phyloP scores from a whole-genome alignment of 1,140 invertebrate genomes.

The Zaprionus capensis region DNA sequence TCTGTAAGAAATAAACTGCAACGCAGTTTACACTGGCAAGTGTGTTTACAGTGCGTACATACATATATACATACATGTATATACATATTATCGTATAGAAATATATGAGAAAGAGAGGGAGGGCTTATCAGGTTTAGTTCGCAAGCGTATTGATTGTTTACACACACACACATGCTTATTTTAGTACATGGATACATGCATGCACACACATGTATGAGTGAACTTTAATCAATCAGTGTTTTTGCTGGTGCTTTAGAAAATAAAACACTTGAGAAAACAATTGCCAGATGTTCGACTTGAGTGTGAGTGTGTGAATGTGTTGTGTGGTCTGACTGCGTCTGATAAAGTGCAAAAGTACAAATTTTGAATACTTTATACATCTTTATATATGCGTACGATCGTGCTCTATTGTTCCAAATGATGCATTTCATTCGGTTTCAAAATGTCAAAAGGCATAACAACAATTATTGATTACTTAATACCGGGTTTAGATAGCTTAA shows the following conservation, averaged over 20 bases:
- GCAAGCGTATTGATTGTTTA: constrained; percentile 13
- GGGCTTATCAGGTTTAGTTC: constrained; percentile 22
- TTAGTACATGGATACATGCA: neutral
- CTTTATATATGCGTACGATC: neutral
- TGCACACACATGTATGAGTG: constrained; percentile 3
- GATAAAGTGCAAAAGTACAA: constrained; percentile 23
- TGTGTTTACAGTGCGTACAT: neutral
- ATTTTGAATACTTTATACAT: constrained; percentile 19
- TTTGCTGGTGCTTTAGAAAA: constrained; percentile 16
- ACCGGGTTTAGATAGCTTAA: neutral
- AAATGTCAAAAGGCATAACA: neutral
- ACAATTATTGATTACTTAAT: neutral
- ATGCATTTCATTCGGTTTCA: neutral
- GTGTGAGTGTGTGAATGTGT: neutral
- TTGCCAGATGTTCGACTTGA: constrained; percentile 32
- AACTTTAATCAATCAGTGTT: constrained; percentile 38
- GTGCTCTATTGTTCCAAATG: neutral
- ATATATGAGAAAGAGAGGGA: neutral
- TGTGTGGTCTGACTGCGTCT: constrained; percentile 7
- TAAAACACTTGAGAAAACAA: constrained; percentile 41
- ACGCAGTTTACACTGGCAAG: constrained; percentile 34
- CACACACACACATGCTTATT: neutral
- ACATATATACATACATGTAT: neutral
- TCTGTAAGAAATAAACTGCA: constrained; percentile 25
- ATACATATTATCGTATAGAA: neutral